Conservation (phyloP, 2,888 invertebrate species). For the Pelosia muscerda region DNA sequence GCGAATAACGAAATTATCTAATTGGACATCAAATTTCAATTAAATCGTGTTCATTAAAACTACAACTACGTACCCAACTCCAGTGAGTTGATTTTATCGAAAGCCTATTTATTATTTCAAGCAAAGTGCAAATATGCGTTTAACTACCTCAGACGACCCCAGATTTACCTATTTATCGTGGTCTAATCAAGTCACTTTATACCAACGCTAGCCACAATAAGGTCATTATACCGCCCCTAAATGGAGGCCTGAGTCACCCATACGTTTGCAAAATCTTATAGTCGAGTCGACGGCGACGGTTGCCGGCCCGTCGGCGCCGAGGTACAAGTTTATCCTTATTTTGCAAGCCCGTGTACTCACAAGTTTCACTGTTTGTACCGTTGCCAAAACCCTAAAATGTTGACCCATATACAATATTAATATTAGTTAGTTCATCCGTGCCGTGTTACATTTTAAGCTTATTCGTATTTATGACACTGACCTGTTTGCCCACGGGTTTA, state of each 20-base stretch:
- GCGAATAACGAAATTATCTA: too few species aligned
- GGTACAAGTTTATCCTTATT: conserved; percentile 57
- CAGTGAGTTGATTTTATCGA: neutral
- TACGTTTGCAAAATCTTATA: conserved; percentile 61
- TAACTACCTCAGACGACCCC: conserved; percentile 10
- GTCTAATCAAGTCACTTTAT: conserved; percentile 46
- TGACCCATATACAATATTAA: conserved; percentile 43
- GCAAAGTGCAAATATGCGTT: neutral
- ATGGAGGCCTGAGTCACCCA: conserved; percentile 60
- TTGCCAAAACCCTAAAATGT: conserved; percentile 58
- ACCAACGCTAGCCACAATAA: conserved; percentile 35
- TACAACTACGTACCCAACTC: neutral
- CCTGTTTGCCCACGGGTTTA: conserved; percentile 11
- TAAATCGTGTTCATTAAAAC: neutral
- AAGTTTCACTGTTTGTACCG: conserved; percentile 56
- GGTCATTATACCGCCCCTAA: conserved; percentile 61
- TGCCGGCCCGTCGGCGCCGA: conserved; percentile 45
- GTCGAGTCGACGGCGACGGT: conserved; percentile 37
- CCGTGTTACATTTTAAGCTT: conserved; percentile 24
- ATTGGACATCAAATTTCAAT: neutral
- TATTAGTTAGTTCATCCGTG: conserved; percentile 21
- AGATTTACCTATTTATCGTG: conserved; percentile 35
- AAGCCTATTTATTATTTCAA: neutral
- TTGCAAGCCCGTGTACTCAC: conserved; percentile 56
- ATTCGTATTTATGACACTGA: conserved; percentile 14